phyloP scores from a whole-genome alignment of 2,113 vertebrate species.

The Nansenia antarctica region DNA sequence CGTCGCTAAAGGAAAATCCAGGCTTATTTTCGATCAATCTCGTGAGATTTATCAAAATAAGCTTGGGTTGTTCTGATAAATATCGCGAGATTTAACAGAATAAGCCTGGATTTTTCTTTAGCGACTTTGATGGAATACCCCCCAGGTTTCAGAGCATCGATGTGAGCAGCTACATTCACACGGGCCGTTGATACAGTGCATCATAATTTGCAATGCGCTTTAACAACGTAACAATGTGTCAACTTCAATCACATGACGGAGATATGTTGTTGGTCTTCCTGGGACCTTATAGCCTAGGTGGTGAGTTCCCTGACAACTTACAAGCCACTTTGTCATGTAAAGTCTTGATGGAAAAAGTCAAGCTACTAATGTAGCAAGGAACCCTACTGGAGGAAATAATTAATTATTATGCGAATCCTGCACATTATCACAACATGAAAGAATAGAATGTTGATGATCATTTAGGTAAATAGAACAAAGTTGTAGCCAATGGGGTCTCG shows the following conservation, averaged over 20 bases:
- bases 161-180: neutral
- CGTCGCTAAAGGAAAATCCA: no score
- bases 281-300: no score
- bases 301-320: no score
- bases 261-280: no score
- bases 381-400: neutral
- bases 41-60: no score
- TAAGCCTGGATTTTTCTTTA: no score
- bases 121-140: no score
- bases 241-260: neutral
- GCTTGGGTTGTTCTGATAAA: no score
- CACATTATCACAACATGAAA: slow-evolving; percentile 59
- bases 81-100: no score
- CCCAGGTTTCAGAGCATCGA: neutral
- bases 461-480: slow-evolving; percentile 44
- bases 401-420: no score
- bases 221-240: neutral
- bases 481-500: slow-evolving; percentile 34
- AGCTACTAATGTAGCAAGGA: neutral
- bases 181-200: neutral
- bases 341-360: neutral
- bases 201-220: neutral
- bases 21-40: no score
- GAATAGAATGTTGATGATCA: slow-evolving; percentile 62
- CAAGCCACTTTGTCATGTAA: neutral